Evolutionary conservation across 2,888 invertebrate genomes (phyloP), one percentile per base, ranked within the genome.

Genomic region (Cenopis cana): DNA sequence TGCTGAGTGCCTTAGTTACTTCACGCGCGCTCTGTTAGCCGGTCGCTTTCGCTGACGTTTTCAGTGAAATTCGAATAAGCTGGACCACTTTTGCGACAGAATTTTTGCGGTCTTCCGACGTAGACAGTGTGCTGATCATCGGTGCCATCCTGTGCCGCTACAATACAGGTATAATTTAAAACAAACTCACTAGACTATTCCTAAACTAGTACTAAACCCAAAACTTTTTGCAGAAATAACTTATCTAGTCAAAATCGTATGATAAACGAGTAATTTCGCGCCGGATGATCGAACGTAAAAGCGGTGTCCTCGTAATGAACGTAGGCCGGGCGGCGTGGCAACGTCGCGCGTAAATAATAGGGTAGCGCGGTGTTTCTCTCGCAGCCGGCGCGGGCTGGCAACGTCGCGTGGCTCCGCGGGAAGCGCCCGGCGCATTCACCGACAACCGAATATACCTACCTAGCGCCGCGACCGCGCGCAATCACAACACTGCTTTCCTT

Each of bases 261-360:
- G 76, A 79, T 81, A 89, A 81, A 83, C 80, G 76, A 79, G 74
- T 78, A 83, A 85, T 85, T 85, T 83, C 82, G 81, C 84, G 83
- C 86, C 89, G 90, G 87, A 89, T 89, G 88, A 91, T 91, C 85
- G 85, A 91, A 93, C 93, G 92, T 93, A 92, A 92, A 92, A 92
- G 90, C 91, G 89, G 90, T 93, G 93, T 93, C 93, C 93, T 93
- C 93, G 93, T 93, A 93, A 93, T 93, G 90, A 93, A 93, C 93
- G 93, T 93, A 93, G 92, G 91, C 90, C 89, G 89, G 78, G 79
- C 90, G 89, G 84, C 75, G 79, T 83, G 93, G 92, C 93, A 93
- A 93, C 93, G 89, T 82, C 91, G 92, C 93, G 91, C 90, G 92
- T 93, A 93, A 93, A 93, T 93, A 93, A 93, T 93, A 93, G 93